These are phyloP conservation scores for Megaceryle torquata DNA, from an alignment of 2,113 vertebrate species.

Conservation along the genomic window DNA sequence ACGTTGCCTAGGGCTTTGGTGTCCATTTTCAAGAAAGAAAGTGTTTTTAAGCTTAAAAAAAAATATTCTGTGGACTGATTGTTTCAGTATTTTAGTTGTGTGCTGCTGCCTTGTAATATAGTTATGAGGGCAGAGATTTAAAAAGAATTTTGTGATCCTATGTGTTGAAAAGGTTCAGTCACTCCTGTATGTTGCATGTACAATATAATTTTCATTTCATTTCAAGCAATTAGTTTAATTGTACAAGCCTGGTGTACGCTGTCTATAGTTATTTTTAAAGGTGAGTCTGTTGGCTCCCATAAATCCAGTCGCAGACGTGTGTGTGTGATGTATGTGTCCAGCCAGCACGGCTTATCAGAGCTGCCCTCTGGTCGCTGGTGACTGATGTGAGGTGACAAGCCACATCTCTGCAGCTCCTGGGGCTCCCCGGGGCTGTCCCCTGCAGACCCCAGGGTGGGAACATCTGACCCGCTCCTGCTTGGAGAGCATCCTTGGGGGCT, in stretches of 20 bases:
- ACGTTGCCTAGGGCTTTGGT: constrained; percentile 70
- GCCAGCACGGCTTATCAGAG: accelerated
- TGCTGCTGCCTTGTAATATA: constrained; percentile 9
- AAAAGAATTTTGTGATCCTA: not conserved
- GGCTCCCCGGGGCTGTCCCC: not conserved
- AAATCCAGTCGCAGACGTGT: not conserved
- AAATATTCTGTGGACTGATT: constrained; percentile 47
- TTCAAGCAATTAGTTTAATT: not conserved
- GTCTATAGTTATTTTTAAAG: not conserved
- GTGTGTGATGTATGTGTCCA: not conserved
- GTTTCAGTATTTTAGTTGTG: constrained; percentile 5
- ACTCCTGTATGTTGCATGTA: accelerated
- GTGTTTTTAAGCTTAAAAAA: constrained; percentile 51
- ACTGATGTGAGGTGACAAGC: not conserved
- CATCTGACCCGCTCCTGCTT: not conserved
- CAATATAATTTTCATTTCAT: not conserved
- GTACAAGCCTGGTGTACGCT: not conserved
- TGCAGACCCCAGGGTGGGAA: not conserved
- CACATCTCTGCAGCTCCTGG: not conserved
- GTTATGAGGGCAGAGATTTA: not conserved
- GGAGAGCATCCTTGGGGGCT: not conserved
- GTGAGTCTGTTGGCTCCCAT: not conserved
- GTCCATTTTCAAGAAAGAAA: constrained; percentile 61
- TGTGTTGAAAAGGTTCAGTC: not conserved
- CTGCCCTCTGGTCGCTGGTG: not conserved